phyloP scores from a whole-genome alignment of 2,888 invertebrate species.

The Hetaerina titia region DNA sequence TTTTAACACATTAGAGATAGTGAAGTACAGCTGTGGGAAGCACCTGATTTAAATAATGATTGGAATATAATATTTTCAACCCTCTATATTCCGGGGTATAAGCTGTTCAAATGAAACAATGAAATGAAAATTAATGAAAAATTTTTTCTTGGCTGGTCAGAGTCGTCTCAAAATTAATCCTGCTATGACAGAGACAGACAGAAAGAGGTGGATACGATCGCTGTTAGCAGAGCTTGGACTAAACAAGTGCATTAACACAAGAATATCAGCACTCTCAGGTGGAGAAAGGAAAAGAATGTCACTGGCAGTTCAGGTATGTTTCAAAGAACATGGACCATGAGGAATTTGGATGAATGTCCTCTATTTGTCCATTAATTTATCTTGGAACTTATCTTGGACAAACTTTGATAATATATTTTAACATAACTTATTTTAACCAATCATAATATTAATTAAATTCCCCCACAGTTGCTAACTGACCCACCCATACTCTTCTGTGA shows the following conservation, averaged over 20 bases:
- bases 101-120: background rate
- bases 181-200: constrained; percentile 76
- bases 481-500: constrained; percentile 95
- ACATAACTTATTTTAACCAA: background rate
- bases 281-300: constrained; percentile 93
- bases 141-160: constrained; percentile 77
- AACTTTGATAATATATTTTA: background rate
- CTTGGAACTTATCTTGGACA: background rate
- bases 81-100: no score
- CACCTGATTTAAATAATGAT: no score
- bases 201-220: constrained; percentile 77
- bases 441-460: background rate
- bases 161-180: constrained; percentile 88
- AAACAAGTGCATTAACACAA: constrained; percentile 84
- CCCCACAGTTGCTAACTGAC: constrained; percentile 87
- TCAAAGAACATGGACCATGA: background rate
- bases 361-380: background rate
- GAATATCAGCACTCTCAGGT: constrained; percentile 89
- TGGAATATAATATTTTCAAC: no score
- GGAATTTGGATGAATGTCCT: no score
- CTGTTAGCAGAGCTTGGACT: constrained; percentile 85
- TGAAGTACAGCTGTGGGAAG: no score
- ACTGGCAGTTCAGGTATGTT: constrained; percentile 88
- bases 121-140: background rate
- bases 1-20: no score